Evolutionary conservation across 2,113 vertebrate genomes (phyloP).

Genomic region (Chitala chitala): DNA sequence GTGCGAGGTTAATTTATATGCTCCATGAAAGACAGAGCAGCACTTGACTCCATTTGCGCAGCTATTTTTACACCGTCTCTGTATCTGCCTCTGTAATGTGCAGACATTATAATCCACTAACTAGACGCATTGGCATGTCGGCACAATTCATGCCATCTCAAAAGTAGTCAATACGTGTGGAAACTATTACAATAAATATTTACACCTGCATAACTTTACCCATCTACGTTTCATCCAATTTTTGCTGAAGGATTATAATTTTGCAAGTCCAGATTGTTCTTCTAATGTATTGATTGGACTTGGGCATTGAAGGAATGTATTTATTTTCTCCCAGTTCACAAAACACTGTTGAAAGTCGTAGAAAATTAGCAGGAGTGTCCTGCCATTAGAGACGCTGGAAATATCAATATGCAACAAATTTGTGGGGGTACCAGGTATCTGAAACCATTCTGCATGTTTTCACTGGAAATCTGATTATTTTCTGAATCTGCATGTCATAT

Average conservation of each 20-base stretch:
- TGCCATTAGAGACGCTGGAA: background rate
- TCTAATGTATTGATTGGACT: too few relatives aligned
- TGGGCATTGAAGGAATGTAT: too few relatives aligned
- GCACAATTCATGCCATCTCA: background rate
- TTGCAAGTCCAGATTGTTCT: too few relatives aligned
- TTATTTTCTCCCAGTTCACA: too few relatives aligned
- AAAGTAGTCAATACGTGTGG: background rate
- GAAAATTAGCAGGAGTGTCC: background rate
- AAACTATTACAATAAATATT: background rate
- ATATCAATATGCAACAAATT: background rate
- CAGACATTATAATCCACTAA: background rate
- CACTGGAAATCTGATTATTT: background rate
- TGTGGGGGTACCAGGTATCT: slow-evolving; percentile 1
- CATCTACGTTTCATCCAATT: background rate
- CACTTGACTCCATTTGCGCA: background rate
- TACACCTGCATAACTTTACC: background rate
- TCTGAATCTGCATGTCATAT: background rate
- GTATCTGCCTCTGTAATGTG: background rate
- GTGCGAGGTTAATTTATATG: background rate
- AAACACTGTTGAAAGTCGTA: too few relatives aligned
- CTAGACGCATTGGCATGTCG: background rate
- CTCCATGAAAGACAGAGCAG: background rate
- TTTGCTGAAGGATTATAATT: background rate
- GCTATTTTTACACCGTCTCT: background rate
- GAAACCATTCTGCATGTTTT: background rate